Base-by-base conservation (phyloP, 2,113 vertebrate species). In the Corythoichthys intestinalis region DNA sequence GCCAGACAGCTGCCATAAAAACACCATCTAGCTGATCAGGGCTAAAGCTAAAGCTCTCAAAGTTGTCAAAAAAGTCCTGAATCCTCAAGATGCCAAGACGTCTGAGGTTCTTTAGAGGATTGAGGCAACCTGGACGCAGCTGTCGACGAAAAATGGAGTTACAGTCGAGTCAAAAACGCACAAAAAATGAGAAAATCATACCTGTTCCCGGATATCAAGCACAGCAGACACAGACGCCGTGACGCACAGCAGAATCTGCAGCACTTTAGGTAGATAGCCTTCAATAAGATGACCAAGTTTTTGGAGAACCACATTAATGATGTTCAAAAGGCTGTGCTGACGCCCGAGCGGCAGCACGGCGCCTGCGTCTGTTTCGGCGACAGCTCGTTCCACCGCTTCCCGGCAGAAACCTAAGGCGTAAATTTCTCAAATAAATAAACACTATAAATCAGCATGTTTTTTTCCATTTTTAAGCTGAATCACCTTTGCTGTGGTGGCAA, bases 191-290 rank as follows among this genome's bases (percentile, higher is more conserved):
- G 7, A 54, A 34, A 28, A 12, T 4, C 8, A 50, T 76, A 98
- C 97, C 94, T 97, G 93, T 2, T 95, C 93, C 75, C 95, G 93
- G 37, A 86, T 88, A 41, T 95, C 91, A 28, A 99, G 92, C 58
- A 94, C 69, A 8, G 85, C 81, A 39, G 94, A 93, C 3, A 95
- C 85, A 0, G 94, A 87, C 20, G 93, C 94, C 0, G 91, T 94
- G 89, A 97, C 86, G 65, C 97, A 98, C 66, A 98, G 92, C 65
- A 99, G 70, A 41, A 98, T 96, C 92, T 97, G 96, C 35, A 99
- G 88, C 75, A 99, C 91, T 81, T 94, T 94, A 38, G 96, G 93
- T 78, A 99, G 86, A 82, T 96, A 93, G 0, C 71, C 64, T 60
- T 89, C 83, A 84, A 99, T 93, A 59, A 97, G 90, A 70, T 98